Conservation (phyloP, 1,140 invertebrate species). For the Achatina immaculata region DNA sequence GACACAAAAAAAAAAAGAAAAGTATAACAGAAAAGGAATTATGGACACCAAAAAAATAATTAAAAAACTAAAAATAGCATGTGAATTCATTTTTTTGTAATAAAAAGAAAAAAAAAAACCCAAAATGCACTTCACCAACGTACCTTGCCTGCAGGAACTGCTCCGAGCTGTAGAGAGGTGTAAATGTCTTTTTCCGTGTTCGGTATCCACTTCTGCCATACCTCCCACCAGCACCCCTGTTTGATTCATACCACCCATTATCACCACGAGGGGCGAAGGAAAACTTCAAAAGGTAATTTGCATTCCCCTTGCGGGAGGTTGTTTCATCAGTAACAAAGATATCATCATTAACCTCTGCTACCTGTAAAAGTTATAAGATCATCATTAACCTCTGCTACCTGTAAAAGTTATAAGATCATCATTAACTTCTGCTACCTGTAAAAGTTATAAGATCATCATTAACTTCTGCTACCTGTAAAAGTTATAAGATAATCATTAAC, state of each 20-base stretch:
- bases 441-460: background rate
- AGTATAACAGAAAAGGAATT: no score
- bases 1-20: no score
- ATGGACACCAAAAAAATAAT: no score
- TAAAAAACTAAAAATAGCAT: no score
- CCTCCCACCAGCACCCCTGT: conserved; percentile 72
- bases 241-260: conserved; percentile 65
- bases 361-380: conserved; percentile 62
- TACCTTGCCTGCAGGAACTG: conserved; percentile 95
- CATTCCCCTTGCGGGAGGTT: conserved; percentile 91
- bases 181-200: conserved; percentile 36
- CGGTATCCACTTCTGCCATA: conserved; percentile 58
- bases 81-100: no score
- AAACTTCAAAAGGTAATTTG: conserved; percentile 90
- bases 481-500: background rate
- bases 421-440: background rate
- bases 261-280: conserved; percentile 73
- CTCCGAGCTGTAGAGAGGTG: conserved; percentile 84
- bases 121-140: no score
- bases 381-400: background rate
- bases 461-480: background rate
- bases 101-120: no score
- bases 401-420: background rate
- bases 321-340: conserved; percentile 84
- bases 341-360: conserved; percentile 71